phyloP scores from a whole-genome alignment of 1,140 invertebrate genomes.

The Drosophila gunungcola region DNA sequence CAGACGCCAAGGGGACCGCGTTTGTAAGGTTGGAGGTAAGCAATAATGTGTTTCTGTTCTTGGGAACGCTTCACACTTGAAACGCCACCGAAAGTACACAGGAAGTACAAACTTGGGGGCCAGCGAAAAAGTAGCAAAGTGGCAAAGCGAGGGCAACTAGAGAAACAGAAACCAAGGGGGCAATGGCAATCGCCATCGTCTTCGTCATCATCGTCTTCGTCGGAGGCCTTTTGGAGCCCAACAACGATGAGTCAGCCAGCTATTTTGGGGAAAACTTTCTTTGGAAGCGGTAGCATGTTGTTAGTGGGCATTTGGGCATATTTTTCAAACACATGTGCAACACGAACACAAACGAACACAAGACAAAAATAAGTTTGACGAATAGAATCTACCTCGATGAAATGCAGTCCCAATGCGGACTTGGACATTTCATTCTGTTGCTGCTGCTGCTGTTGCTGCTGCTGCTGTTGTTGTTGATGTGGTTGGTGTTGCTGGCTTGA shows the following conservation, averaged over 20 bases:
- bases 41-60: slow-evolving; percentile 24
- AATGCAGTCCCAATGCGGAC: slow-evolving; percentile 74
- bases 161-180: background rate
- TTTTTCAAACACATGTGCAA: slow-evolving; percentile 40
- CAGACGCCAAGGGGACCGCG: slow-evolving; percentile 18
- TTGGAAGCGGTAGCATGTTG: slow-evolving; percentile 33
- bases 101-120: slow-evolving; percentile 48
- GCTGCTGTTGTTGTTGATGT: slow-evolving; percentile 51
- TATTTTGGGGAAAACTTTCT: slow-evolving; percentile 46
- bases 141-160: slow-evolving; percentile 4
- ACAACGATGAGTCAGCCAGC: slow-evolving; percentile 31
- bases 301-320: slow-evolving; percentile 57
- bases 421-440: slow-evolving; percentile 82
- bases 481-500: slow-evolving; percentile 53
- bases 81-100: slow-evolving; percentile 43
- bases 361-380: slow-evolving; percentile 19
- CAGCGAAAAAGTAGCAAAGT: background rate
- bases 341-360: slow-evolving; percentile 38
- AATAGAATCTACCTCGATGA: slow-evolving; percentile 79
- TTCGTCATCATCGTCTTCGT: slow-evolving; percentile 20
- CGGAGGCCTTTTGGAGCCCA: slow-evolving; percentile 48
- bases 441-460: slow-evolving; percentile 57
- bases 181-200: background rate
- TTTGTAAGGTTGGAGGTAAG: background rate
- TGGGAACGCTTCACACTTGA: slow-evolving; percentile 44